Conservation (phyloP, 2,797 vertebrate genomes). For the Choloepus didactylus region DNA sequence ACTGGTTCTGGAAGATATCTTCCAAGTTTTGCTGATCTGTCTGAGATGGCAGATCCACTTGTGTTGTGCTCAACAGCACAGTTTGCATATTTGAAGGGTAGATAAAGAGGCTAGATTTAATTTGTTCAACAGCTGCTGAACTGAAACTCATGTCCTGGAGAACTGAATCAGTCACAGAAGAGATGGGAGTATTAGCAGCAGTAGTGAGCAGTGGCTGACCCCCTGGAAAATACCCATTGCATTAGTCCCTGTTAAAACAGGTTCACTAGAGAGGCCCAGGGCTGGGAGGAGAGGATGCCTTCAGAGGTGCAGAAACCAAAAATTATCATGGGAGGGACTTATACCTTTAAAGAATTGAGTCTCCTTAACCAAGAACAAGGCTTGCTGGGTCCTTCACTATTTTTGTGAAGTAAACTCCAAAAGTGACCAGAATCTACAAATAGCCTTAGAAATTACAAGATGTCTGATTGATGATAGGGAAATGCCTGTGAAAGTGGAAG, state of each 20-base stretch:
- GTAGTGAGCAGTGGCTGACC: conserved; percentile 94
- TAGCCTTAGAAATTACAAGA: conserved; percentile 95
- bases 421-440: conserved; percentile 98
- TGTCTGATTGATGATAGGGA: conserved; percentile 99
- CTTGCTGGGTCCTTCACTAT: conserved; percentile 99
- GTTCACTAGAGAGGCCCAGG: too few relatives aligned
- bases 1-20: too few relatives aligned
- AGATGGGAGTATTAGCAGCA: conserved; percentile 89
- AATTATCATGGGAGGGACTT: too few relatives aligned
- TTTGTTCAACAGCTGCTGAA: too few relatives aligned
- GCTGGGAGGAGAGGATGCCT: too few relatives aligned
- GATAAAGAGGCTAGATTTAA: too few relatives aligned
- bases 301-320: too few relatives aligned
- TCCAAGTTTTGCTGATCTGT: too few relatives aligned
- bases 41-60: too few relatives aligned
- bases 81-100: conserved; percentile 82
- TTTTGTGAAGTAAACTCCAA: conserved; percentile 99
- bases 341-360: too few relatives aligned
- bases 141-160: too few relatives aligned
- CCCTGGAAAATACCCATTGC: conserved; percentile 91
- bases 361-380: conserved; percentile 86
- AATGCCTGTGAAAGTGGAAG: conserved; percentile 99
- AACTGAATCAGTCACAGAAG: too few relatives aligned
- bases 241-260: conserved; percentile 90
- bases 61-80: conserved; percentile 91